A percentile compares a stretch with the other conserved stretches of the same genome.
Conservation (phyloP, 2,888 invertebrate species). For the Cheilosia impressa region DNA sequence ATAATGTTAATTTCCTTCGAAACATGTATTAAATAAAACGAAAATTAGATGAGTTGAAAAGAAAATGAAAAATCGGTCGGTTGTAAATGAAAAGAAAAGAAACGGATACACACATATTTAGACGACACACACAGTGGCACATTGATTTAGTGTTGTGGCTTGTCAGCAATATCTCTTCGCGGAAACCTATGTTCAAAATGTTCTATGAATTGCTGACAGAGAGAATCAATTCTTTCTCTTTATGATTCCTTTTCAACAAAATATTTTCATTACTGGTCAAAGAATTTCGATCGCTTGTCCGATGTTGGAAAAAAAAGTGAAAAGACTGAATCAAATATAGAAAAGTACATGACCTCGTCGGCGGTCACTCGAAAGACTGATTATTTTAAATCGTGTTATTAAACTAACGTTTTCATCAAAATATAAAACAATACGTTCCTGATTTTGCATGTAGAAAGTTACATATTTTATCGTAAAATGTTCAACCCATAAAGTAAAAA, state of each 20-base stretch:
- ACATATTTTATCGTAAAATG: slow-evolving; percentile 59
- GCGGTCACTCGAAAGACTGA: slow-evolving; percentile 42
- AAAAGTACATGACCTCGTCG: slow-evolving; percentile 18
- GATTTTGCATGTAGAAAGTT: slow-evolving; percentile 70
- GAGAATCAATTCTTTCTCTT: slow-evolving; percentile 8
- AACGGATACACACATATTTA: slow-evolving; percentile 17
- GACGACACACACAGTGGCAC: neutral
- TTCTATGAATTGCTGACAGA: slow-evolving; percentile 9
- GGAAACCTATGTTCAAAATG: slow-evolving; percentile 18
- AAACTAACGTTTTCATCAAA: slow-evolving; percentile 3
- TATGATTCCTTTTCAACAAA: slow-evolving; percentile 23
- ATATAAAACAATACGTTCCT: slow-evolving; percentile 79
- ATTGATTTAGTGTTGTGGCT: neutral
- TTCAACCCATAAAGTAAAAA: slow-evolving; percentile 73
- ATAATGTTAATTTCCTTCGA: neutral
- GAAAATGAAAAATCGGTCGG: neutral
- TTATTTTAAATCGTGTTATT: slow-evolving; percentile 17
- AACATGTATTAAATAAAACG: neutral
- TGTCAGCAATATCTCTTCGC: slow-evolving; percentile 26
- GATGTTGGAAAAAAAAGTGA: slow-evolving; percentile 5
- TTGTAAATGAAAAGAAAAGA: slow-evolving; percentile 19
- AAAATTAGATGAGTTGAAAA: neutral
- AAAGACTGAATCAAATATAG: slow-evolving; percentile 38
- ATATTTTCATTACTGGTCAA: slow-evolving; percentile 35
- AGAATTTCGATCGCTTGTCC: slow-evolving; percentile 7